Base-by-base conservation (phyloP, 1,140 invertebrate species). In the Centruroides sculpturatus region DNA sequence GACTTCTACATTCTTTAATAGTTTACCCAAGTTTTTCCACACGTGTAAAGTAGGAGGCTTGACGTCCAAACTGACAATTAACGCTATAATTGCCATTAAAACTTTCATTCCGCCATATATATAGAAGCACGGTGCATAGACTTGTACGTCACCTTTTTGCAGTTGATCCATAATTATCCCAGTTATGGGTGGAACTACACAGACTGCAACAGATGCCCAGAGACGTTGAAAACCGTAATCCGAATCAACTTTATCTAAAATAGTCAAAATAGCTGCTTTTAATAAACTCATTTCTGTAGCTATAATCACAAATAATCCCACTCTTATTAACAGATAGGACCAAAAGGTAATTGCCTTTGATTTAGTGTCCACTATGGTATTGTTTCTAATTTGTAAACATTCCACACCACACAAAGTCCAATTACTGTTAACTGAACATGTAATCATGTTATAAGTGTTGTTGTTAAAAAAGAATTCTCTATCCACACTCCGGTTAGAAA, bases 211-310 rank as follows among this genome's bases (percentile, higher is more conserved):
- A 52, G 80, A 83, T 35, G 84, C 85, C 67, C 85, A 88, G 59
- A 88, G 81, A 62, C 84, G 76, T 73, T 89, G 85, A 50, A 88
- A 73, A 0, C 85, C 86, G 64, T 87, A 87, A 74, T 89, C 86
- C 3, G 84, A 85, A 55, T 82, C 81, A 66, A 86, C 82, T 68
- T 86, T 83, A 49, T 85, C 77, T 36, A 88, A 73, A 66, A 87
- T 84, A 5, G 85, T 84, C 55, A 88, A 84, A 2, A 86, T 85
- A 11, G 85, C 85, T 8, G 86, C 86, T 75, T 88, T 85, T 69
- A 88, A 87, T 82, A 89, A 86, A n/a, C 55, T 57, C 55, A 61
- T 61, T 34, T 61, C 60, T 11, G 60, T 61, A n/a, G 60, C 55
- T n/a, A 61, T 52, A 9, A 41, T 48, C 5, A 61, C 49, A 35